Evolutionary conservation across 2,888 invertebrate genomes (phyloP).

Genomic region (Dysmachus trigonus): DNA sequence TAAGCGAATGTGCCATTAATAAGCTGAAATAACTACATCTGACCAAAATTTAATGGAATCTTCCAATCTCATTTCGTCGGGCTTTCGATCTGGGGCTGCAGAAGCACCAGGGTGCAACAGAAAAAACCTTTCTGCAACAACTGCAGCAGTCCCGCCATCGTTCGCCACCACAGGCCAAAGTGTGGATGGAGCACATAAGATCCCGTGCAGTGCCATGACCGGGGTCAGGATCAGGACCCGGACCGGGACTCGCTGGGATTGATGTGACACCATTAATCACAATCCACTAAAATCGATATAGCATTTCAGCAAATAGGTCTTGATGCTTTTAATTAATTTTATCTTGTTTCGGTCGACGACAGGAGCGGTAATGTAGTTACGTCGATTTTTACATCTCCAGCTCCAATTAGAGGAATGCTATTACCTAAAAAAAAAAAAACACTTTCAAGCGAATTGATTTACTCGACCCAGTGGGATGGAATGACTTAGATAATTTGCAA

Average conservation of each 20-base stretch:
- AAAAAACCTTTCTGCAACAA: background rate
- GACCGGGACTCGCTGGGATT: background rate
- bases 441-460: background rate
- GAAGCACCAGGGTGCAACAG: background rate
- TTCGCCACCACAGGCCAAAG: background rate
- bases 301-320: background rate
- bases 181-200: background rate
- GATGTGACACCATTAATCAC: slow-evolving; percentile 25
- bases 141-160: background rate
- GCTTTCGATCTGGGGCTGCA: background rate
- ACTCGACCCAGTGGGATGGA: background rate
- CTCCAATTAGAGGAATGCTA: background rate
- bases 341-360: background rate
- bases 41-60: slow-evolving; percentile 23
- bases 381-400: background rate
- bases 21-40: background rate
- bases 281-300: slow-evolving; percentile 17
- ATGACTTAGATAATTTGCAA: background rate
- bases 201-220: background rate
- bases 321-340: slow-evolving; percentile 20
- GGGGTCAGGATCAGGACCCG: background rate
- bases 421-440: background rate
- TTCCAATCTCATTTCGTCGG: background rate
- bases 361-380: background rate
- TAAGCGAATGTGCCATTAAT: slow-evolving; percentile 5